phyloP scores from a whole-genome alignment of 2,797 vertebrate species.

The Microctenopoma steveboyesi region DNA sequence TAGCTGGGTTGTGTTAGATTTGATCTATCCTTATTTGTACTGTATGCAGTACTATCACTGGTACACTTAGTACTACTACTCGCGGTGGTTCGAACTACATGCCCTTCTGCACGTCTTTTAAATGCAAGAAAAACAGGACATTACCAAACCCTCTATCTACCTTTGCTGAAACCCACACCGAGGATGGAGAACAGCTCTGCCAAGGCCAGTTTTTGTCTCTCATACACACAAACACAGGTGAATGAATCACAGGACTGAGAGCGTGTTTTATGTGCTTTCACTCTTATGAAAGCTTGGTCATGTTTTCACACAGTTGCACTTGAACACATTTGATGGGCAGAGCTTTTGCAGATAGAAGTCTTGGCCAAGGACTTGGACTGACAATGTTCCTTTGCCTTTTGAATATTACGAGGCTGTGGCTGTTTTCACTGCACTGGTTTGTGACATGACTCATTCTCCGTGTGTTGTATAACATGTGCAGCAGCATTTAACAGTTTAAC shows the following conservation, averaged over 20 bases:
- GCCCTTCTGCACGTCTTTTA: conserved; percentile 30
- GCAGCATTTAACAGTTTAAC: background rate
- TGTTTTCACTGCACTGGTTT: conserved; percentile 24
- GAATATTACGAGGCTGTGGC: conserved; percentile 32
- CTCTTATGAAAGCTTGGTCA: conserved; percentile 19
- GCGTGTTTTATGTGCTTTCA: background rate
- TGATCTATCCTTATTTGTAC: too few species aligned
- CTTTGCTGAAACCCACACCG: conserved; percentile 33
- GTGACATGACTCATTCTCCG: background rate
- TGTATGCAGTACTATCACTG: too few species aligned
- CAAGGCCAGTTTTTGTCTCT: conserved; percentile 65
- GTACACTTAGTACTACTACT: too few species aligned
- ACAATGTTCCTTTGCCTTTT: conserved; percentile 23
- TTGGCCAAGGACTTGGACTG: conserved; percentile 31
- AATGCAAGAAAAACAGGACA: conserved; percentile 18
- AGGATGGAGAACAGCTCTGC: conserved; percentile 27
- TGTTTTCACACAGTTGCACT: conserved; percentile 27
- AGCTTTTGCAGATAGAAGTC: conserved; percentile 7
- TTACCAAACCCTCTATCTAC: conserved; percentile 48
- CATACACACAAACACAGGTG: background rate
- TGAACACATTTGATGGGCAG: conserved; percentile 12
- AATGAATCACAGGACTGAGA: background rate
- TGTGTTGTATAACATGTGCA: background rate
- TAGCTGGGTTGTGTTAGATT: background rate
- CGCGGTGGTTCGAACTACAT: background rate